A percentile compares a stretch with the other conserved stretches of the same genome.
Evolutionary conservation across 2,797 vertebrate genomes (phyloP).

Genomic region (Malurus leucopterus): DNA sequence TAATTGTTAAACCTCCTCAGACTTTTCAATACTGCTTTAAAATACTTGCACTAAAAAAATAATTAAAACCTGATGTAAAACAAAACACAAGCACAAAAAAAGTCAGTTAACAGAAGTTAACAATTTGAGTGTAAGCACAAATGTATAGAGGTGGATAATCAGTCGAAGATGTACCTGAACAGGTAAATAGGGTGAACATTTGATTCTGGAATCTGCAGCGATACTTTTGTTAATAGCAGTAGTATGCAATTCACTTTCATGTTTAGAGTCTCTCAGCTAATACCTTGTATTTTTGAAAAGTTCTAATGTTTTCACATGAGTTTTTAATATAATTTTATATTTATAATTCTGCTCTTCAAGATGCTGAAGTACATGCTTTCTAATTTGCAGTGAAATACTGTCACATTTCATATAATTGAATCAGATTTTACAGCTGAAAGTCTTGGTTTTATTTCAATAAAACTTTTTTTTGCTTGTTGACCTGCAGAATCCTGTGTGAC

Average conservation of each 20-base stretch:
- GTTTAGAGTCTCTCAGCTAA: not conserved
- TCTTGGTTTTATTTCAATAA: not conserved
- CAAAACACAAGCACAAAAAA: not conserved
- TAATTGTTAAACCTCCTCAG: not conserved
- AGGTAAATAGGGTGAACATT: not conserved
- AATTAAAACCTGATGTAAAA: not conserved
- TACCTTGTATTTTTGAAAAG: not conserved
- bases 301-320: not conserved
- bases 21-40: not conserved
- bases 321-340: not conserved
- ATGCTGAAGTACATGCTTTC: not conserved
- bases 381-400: not conserved
- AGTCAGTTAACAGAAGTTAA: not conserved
- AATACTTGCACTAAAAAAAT: not conserved
- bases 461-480: not conserved
- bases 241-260: not conserved
- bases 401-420: not conserved
- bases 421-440: not conserved
- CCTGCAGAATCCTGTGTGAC: not conserved
- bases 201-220: not conserved
- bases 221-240: not conserved
- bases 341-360: not conserved
- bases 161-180: not conserved
- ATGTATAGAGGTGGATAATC: not conserved
- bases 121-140: not conserved